Evolutionary conservation across 2,888 invertebrate genomes (phyloP).

Genomic region (Eupithecia pulchellata): DNA sequence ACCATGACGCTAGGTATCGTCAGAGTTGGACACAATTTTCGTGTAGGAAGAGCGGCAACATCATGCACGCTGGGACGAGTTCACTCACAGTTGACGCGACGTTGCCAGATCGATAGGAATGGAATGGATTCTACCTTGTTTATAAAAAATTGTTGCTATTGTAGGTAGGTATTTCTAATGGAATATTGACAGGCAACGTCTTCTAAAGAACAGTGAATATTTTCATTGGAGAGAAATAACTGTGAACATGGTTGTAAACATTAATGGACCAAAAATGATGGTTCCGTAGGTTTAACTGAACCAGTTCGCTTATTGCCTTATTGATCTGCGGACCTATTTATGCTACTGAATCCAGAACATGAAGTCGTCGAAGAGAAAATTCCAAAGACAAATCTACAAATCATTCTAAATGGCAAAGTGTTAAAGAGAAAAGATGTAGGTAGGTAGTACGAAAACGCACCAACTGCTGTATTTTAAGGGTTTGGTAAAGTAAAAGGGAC

Average conservation of each 20-base stretch:
- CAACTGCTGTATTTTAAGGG: slow-evolving; percentile 10
- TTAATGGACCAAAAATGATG: background rate
- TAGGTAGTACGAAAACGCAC: background rate
- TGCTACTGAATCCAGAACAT: background rate
- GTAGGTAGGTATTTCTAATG: background rate
- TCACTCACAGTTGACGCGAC: slow-evolving; percentile 30
- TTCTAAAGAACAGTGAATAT: background rate
- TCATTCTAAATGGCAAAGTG: no score
- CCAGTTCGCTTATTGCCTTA: background rate
- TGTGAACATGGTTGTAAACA: background rate
- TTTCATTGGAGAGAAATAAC: background rate
- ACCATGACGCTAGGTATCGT: slow-evolving; percentile 16
- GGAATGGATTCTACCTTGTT: slow-evolving; percentile 17
- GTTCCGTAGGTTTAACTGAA: background rate
- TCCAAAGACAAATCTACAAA: no score
- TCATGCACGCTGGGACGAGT: slow-evolving; percentile 28
- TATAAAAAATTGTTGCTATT: background rate
- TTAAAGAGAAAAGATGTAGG: no score
- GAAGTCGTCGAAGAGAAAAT: background rate
- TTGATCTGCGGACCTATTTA: background rate
- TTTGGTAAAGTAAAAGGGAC: slow-evolving; percentile 13
- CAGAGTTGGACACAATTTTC: slow-evolving; percentile 38
- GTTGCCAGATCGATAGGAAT: slow-evolving; percentile 42
- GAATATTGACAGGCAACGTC: background rate
- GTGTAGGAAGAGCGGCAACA: slow-evolving; percentile 47